Conservation (phyloP, 2,888 invertebrate species). For the Apoderus coryli region DNA sequence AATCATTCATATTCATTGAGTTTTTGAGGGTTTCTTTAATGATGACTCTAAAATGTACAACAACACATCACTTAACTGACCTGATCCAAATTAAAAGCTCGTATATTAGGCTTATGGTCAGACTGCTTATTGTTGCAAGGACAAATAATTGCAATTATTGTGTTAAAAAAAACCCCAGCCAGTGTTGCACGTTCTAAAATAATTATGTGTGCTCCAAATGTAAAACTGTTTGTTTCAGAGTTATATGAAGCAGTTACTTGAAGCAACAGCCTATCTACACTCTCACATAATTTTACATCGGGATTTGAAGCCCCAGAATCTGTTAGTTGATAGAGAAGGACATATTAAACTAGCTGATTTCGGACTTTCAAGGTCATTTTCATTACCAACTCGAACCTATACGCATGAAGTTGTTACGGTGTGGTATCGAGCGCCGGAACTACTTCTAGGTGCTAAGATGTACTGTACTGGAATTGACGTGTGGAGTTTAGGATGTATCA, state of each 20-base stretch:
- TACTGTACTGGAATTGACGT: slow-evolving; percentile 90
- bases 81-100: too few species aligned
- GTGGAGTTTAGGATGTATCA: slow-evolving; percentile 94
- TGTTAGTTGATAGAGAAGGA: slow-evolving; percentile 75
- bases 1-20: too few species aligned
- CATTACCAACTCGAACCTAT: slow-evolving; percentile 81
- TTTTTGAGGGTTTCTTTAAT: too few species aligned
- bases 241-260: slow-evolving; percentile 74
- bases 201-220: not conserved
- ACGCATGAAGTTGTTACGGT: slow-evolving; percentile 94
- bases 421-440: slow-evolving; percentile 96
- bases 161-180: too few species aligned
- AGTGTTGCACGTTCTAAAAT: too few species aligned
- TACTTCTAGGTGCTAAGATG: slow-evolving; percentile 76
- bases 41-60: too few species aligned
- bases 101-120: too few species aligned
- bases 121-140: too few species aligned
- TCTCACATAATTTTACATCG: slow-evolving; percentile 78
- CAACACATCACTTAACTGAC: too few species aligned
- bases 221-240: slow-evolving; percentile 35
- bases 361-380: slow-evolving; percentile 80
- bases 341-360: slow-evolving; percentile 94
- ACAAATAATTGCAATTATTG: too few species aligned
- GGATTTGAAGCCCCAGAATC: slow-evolving; percentile 92
- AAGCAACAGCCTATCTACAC: slow-evolving; percentile 85